A percentile compares a stretch with the other conserved stretches of the same genome.
Evolutionary conservation across 2,888 invertebrate genomes (phyloP).

Genomic region (Prosapia bicincta): DNA sequence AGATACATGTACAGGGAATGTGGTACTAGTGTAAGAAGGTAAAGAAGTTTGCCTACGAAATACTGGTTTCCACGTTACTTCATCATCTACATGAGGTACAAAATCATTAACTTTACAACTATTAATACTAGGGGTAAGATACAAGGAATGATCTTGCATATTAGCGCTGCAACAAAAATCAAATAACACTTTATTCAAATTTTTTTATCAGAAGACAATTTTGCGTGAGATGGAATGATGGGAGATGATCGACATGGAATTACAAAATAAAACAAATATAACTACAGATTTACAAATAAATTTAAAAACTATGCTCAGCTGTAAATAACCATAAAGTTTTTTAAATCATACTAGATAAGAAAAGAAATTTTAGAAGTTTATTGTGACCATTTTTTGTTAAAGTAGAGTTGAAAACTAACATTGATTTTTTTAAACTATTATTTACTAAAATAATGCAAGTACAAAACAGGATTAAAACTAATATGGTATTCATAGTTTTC

Average conservation of each 20-base stretch:
- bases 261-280: background rate
- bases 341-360: too few species aligned
- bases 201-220: background rate
- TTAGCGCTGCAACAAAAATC: constrained; percentile 21
- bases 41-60: constrained; percentile 22
- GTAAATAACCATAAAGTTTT: too few species aligned
- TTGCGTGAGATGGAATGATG: background rate
- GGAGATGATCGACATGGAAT: background rate
- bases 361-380: too few species aligned
- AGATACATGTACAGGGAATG: constrained; percentile 13
- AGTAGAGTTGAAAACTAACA: too few species aligned
- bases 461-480: too few species aligned
- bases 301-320: too few species aligned
- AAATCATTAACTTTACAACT: constrained; percentile 18
- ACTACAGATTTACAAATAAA: background rate
- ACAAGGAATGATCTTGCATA: constrained; percentile 19
- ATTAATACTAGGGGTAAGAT: constrained; percentile 18
- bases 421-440: too few species aligned
- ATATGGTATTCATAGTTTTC: too few species aligned
- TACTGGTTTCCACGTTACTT: constrained; percentile 7
- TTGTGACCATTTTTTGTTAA: too few species aligned
- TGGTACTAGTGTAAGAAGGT: background rate
- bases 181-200: constrained; percentile 7
- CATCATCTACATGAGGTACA: background rate
- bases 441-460: too few species aligned